phyloP scores from a whole-genome alignment of 2,113 vertebrate species.

The Pandion haliaetus region DNA sequence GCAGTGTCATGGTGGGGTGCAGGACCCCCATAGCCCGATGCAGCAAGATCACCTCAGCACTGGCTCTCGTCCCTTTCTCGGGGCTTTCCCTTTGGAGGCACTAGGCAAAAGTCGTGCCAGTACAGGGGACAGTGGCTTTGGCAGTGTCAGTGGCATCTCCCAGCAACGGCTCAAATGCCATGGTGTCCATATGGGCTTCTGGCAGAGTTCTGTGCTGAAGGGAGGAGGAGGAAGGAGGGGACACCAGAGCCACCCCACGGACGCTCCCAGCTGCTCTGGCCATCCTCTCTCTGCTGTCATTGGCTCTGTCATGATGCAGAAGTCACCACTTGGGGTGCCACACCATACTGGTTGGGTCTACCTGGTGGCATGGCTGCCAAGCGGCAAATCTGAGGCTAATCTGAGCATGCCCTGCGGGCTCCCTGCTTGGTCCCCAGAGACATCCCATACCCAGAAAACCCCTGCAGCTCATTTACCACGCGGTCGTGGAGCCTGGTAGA shows the following conservation, averaged over 20 bases:
- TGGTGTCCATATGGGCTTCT: accelerated
- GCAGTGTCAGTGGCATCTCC: neutral
- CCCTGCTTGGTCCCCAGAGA: accelerated
- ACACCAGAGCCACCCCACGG: neutral
- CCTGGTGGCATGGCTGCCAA: neutral
- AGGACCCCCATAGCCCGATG: neutral
- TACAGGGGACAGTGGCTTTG: neutral
- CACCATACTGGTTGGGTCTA: accelerated
- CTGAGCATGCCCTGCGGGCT: accelerated
- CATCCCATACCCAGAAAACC: neutral
- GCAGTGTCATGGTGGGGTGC: accelerated
- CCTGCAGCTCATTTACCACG: neutral
- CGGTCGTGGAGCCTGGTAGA: accelerated
- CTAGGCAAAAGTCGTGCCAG: neutral
- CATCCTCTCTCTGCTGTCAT: neutral
- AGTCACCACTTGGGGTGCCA: accelerated
- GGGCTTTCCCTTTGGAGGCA: neutral
- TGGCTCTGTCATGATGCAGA: neutral
- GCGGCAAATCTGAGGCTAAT: neutral
- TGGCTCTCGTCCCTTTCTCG: neutral
- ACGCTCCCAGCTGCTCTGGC: neutral
- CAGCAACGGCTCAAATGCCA: accelerated
- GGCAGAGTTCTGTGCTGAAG: neutral
- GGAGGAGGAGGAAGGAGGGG: neutral
- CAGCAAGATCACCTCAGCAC: neutral